Conservation (phyloP, 2,888 invertebrate species). For the Anoplius nigerrimus region DNA sequence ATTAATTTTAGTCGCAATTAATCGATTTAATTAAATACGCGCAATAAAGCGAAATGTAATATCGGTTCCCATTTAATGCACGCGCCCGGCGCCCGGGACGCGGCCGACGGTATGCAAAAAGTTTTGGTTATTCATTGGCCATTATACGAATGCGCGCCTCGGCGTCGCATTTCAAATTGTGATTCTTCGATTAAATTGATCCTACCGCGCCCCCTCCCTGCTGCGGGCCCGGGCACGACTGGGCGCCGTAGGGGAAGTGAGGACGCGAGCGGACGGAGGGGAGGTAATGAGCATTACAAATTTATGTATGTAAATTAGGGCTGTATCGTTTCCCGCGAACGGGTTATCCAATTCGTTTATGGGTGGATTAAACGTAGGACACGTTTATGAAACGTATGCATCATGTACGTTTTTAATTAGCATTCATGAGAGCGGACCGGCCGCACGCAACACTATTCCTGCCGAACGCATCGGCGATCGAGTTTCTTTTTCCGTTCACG, state of each 20-base stretch:
- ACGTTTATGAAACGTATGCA: constrained; percentile 43
- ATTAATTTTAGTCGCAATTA: constrained; percentile 27
- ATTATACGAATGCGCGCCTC: constrained; percentile 22
- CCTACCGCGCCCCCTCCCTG: constrained; percentile 11
- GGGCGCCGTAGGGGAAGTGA: not conserved
- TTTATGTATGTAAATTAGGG: constrained; percentile 53
- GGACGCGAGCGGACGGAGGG: too few relatives aligned
- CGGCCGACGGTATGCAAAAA: constrained; percentile 22
- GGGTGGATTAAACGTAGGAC: constrained; percentile 42
- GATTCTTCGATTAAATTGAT: constrained; percentile 43
- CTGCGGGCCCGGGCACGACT: too few relatives aligned
- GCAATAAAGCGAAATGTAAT: constrained; percentile 16
- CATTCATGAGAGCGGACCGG: constrained; percentile 38
- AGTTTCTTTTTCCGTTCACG: not conserved
- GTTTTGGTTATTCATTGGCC: constrained; percentile 28
- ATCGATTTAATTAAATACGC: constrained; percentile 27
- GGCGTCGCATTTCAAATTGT: constrained; percentile 18
- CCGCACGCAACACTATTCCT: constrained; percentile 32
- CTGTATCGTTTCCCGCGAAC: constrained; percentile 36
- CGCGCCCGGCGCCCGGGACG: too few relatives aligned
- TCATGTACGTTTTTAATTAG: constrained; percentile 49
- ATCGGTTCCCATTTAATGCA: not conserved
- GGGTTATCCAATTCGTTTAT: constrained; percentile 40
- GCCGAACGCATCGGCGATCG: not conserved
- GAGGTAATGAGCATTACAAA: constrained; percentile 42